A percentile compares a stretch with the other conserved stretches of the same genome.
These are phyloP conservation scores for Sericinus montela DNA, from an alignment of 2,888 invertebrate genomes.

Conservation along the genomic window DNA sequence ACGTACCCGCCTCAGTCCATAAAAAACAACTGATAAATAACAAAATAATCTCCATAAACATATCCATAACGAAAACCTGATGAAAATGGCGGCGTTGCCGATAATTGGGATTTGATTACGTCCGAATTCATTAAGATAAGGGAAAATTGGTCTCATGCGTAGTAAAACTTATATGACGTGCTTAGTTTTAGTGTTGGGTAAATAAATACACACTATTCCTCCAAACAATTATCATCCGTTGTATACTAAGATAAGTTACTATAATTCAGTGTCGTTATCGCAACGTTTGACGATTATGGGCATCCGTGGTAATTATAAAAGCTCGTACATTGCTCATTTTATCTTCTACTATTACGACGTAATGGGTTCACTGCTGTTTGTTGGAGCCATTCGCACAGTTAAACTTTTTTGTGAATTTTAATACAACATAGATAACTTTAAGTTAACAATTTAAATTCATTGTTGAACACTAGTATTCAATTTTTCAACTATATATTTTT, in stretches of 20 bases:
- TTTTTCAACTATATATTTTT: too few relatives aligned
- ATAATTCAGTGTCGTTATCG: slow-evolving; percentile 10
- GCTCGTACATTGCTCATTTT: slow-evolving; percentile 8
- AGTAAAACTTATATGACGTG: slow-evolving; percentile 16
- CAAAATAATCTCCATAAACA: slow-evolving; percentile 3
- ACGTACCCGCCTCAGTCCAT: slow-evolving; percentile 11
- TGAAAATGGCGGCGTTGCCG: slow-evolving; percentile 9
- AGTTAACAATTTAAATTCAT: too few relatives aligned
- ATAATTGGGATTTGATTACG: slow-evolving; percentile 16
- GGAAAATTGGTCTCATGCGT: slow-evolving; percentile 6
- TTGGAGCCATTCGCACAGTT: slow-evolving; percentile 5
- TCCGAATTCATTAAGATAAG: slow-evolving; percentile 20
- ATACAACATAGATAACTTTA: too few relatives aligned
- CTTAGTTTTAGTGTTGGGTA: slow-evolving; percentile 6
- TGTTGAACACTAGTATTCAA: too few relatives aligned
- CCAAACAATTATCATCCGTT: slow-evolving; percentile 1
- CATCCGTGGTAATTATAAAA: slow-evolving; percentile 13
- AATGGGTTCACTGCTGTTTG: slow-evolving; percentile 5
- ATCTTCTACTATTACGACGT: slow-evolving; percentile 15
- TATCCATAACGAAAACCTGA: slow-evolving; percentile 7
- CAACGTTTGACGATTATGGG: slow-evolving; percentile 13
- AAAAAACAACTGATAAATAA: slow-evolving; percentile 3
- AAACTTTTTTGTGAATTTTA: background rate
- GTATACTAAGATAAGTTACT: slow-evolving; percentile 12
- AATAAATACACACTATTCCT: slow-evolving; percentile 5